Evolutionary conservation across 2,888 invertebrate genomes (phyloP).

Genomic region (Apotomis betuletana): DNA sequence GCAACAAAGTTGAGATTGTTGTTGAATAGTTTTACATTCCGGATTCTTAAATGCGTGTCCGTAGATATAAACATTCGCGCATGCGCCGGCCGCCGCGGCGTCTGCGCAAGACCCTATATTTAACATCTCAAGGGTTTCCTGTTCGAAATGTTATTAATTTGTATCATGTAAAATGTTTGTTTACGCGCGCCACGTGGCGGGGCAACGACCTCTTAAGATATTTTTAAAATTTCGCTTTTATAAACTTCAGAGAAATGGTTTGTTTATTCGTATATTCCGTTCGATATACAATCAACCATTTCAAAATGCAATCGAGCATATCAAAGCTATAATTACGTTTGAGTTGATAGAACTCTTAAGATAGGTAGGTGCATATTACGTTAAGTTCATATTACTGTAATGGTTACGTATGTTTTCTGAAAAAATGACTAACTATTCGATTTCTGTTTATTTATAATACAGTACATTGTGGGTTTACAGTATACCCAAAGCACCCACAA

Average conservation of each 20-base stretch:
- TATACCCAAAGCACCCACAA: no score
- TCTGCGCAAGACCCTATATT: constrained; percentile 75
- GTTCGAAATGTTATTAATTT: constrained; percentile 75
- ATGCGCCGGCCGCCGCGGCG: constrained; percentile 56
- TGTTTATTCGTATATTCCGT: constrained; percentile 47
- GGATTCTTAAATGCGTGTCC: constrained; percentile 56
- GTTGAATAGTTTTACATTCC: constrained; percentile 9
- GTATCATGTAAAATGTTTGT: constrained; percentile 72
- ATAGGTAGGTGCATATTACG: no score
- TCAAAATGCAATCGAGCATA: constrained; percentile 2
- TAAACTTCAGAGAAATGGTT: constrained; percentile 53
- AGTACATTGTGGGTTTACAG: no score
- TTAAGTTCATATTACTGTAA: no score
- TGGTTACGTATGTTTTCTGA: no score
- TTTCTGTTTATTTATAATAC: no score
- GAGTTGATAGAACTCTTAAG: background rate
- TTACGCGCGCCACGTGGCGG: constrained; percentile 73
- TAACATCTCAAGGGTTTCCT: constrained; percentile 79
- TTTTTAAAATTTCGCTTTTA: constrained; percentile 55
- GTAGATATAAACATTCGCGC: constrained; percentile 69
- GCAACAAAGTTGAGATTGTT: constrained; percentile 1
- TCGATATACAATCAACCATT: constrained; percentile 34
- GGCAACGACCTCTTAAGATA: constrained; percentile 66
- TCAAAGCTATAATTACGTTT: background rate
- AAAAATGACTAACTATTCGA: no score